phyloP scores from a whole-genome alignment of 2,888 invertebrate species.

The Neuroscelio doddi region DNA sequence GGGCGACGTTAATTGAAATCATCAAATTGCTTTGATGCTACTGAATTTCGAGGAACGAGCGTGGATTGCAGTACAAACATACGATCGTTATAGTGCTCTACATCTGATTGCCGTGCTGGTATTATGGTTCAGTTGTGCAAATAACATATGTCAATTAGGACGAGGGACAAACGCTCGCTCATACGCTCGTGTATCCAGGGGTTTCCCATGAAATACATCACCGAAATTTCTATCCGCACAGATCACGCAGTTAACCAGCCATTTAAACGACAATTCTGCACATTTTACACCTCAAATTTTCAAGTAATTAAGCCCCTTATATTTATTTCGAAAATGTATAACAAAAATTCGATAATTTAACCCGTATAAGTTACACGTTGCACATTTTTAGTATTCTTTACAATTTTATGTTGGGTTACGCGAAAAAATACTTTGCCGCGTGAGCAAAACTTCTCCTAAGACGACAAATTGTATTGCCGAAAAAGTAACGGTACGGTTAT shows the following conservation, averaged over 20 bases:
- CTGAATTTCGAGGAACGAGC: constrained; percentile 5
- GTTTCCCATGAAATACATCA: constrained; percentile 37
- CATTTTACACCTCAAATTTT: background rate
- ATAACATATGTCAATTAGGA: constrained; percentile 67
- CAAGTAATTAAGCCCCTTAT: too few relatives aligned
- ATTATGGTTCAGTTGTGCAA: constrained; percentile 55
- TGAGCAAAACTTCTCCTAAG: too few relatives aligned
- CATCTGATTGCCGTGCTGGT: constrained; percentile 39
- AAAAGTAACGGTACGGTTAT: too few relatives aligned
- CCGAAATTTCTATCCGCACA: constrained; percentile 28
- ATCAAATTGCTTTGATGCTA: constrained; percentile 33
- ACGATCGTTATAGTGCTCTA: constrained; percentile 43
- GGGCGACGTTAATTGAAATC: constrained; percentile 8
- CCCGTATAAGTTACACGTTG: too few relatives aligned
- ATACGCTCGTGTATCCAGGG: constrained; percentile 31
- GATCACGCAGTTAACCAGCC: constrained; percentile 25
- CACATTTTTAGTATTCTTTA: too few relatives aligned
- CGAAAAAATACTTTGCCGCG: too few relatives aligned
- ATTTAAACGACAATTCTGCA: constrained; percentile 17
- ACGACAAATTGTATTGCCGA: too few relatives aligned
- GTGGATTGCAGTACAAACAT: constrained; percentile 40
- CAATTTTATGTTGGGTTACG: too few relatives aligned
- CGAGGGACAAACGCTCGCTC: constrained; percentile 31
- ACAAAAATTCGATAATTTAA: too few relatives aligned
- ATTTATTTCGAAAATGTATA: too few relatives aligned